Evolutionary conservation across 2,888 invertebrate species (phyloP).

Genomic region (Psylliodes chrysocephalus): DNA sequence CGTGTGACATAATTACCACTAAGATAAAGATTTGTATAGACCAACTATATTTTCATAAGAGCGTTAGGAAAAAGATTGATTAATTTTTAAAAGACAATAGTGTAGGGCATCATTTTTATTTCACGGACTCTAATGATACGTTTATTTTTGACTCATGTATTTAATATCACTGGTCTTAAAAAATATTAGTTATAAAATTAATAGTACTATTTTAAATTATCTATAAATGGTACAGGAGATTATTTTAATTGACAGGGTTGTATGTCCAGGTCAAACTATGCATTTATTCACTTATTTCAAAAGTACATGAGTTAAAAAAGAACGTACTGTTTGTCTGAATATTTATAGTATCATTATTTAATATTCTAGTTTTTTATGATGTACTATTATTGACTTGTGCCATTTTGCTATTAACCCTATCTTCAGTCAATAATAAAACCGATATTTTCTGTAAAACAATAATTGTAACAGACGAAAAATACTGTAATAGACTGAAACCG

Average conservation of each 20-base stretch:
- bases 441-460: constrained; percentile 19
- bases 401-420: constrained; percentile 48
- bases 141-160: no score
- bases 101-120: constrained; percentile 48
- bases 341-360: constrained; percentile 48
- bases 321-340: constrained; percentile 47
- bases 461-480: no score
- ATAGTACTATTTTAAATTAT: no score
- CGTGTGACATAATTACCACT: constrained; percentile 41
- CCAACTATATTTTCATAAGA: constrained; percentile 50
- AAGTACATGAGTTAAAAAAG: not conserved
- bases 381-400: constrained; percentile 51
- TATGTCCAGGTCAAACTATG: no score
- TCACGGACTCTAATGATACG: constrained; percentile 43
- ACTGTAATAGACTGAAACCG: constrained; percentile 23
- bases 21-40: constrained; percentile 48
- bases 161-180: no score
- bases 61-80: constrained; percentile 27
- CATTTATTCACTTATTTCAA: no score
- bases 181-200: no score
- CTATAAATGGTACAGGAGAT: no score
- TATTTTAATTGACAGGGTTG: no score
- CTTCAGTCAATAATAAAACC: constrained; percentile 13
- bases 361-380: constrained; percentile 44
- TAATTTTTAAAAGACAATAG: constrained; percentile 54